Conservation (phyloP, 2,888 invertebrate genomes). For the Suillia variegata region DNA sequence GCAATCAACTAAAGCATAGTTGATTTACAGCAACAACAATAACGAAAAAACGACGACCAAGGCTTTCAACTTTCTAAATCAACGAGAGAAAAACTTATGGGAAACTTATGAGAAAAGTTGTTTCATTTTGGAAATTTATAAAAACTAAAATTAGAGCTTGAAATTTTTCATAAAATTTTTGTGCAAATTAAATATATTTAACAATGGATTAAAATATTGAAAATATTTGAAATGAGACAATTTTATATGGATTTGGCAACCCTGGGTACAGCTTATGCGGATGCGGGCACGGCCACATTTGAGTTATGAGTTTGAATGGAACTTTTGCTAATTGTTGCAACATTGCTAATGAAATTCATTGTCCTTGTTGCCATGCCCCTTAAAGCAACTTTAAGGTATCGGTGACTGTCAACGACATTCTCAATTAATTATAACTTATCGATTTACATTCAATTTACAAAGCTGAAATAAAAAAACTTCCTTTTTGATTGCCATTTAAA, state of each 20-base stretch:
- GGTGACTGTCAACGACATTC: background rate
- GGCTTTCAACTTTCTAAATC: background rate
- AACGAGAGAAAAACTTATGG: no score
- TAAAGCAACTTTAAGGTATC: background rate
- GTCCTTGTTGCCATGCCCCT: background rate
- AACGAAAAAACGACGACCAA: no score
- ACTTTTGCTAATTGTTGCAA: background rate
- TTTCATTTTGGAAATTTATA: no score
- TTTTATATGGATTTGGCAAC: no score
- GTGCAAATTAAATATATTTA: no score
- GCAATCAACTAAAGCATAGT: slow-evolving; percentile 7
- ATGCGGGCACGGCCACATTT: background rate
- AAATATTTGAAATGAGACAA: no score
- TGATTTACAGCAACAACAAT: background rate
- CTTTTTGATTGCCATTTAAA: background rate
- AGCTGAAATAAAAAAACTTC: background rate
- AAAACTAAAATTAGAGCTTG: no score
- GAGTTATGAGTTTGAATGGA: background rate
- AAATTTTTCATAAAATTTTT: no score
- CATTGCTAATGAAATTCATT: background rate
- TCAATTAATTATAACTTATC: background rate
- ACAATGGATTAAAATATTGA: no score
- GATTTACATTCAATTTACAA: background rate
- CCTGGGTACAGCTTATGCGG: background rate
- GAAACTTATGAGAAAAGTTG: no score